These are phyloP conservation scores for Coranthus polyacanthus DNA, from an alignment of 2,797 vertebrate genomes.

Conservation along the genomic window DNA sequence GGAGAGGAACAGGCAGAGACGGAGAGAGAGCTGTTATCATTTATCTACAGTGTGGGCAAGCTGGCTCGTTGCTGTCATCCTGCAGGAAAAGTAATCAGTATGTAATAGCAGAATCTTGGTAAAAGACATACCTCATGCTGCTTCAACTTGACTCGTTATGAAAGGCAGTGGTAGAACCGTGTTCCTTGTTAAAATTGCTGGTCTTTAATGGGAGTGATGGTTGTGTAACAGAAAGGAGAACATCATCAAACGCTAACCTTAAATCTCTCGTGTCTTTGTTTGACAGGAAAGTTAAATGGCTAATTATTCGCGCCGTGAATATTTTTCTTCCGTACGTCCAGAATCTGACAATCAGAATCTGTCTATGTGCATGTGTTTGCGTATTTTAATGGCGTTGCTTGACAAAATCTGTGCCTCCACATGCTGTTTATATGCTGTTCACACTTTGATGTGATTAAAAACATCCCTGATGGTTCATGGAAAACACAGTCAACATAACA, in stretches of 20 bases:
- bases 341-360: no score
- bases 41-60: constrained; percentile 59
- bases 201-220: constrained; percentile 8
- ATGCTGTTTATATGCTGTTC: no score
- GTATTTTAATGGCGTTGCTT: no score
- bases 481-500: no score
- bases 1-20: constrained; percentile 14
- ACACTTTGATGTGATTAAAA: no score
- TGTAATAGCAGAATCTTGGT: constrained; percentile 39
- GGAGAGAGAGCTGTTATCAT: constrained; percentile 54
- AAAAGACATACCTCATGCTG: constrained; percentile 13
- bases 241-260: background rate
- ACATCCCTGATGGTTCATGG: no score
- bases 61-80: constrained; percentile 49
- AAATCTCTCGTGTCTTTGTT: no score
- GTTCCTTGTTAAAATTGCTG: background rate
- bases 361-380: no score
- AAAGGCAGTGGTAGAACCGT: background rate
- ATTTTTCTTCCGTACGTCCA: no score
- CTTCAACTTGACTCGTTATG: constrained; percentile 25
- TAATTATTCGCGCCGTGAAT: no score
- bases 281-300: no score
- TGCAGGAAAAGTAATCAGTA: constrained; percentile 54
- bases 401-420: no score
- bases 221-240: constrained; percentile 18